phyloP scores from a whole-genome alignment of 2,113 vertebrate species.

The Sterrhoptilus dennistouni region DNA sequence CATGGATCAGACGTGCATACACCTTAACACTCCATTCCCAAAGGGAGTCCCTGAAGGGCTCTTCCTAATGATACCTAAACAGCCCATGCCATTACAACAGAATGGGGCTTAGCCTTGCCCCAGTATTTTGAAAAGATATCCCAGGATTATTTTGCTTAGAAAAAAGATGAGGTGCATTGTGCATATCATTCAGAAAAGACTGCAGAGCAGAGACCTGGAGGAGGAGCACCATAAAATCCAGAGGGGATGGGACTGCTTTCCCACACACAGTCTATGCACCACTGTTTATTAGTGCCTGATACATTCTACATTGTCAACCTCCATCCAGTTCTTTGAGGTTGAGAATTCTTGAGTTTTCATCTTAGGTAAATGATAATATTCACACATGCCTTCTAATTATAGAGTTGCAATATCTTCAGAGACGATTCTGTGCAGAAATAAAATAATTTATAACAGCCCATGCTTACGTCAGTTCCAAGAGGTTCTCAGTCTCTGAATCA shows the following conservation, averaged over 20 bases:
- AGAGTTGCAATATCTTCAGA: background rate
- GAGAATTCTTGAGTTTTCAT: background rate
- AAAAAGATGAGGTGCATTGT: background rate
- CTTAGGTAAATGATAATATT: background rate
- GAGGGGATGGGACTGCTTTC: background rate
- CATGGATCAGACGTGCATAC: background rate
- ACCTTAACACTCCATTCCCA: background rate
- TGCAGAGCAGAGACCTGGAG: background rate
- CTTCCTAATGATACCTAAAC: background rate
- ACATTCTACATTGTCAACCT: background rate
- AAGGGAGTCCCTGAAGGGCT: background rate
- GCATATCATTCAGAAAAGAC: background rate
- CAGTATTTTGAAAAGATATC: rapidly evolving
- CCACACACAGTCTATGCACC: background rate
- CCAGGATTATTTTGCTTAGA: background rate
- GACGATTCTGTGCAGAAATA: background rate
- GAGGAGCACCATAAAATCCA: background rate
- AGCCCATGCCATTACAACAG: background rate
- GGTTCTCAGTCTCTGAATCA: background rate
- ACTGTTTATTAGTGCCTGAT: background rate
- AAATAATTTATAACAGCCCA: background rate
- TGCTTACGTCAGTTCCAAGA: background rate
- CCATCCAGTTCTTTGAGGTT: background rate
- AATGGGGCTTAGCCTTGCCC: background rate
- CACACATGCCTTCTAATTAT: background rate